A percentile compares a stretch with the other conserved stretches of the same genome.
These are phyloP conservation scores for Nematopogon swammerdamellus DNA, from an alignment of 2,888 invertebrate species.

Conservation along the genomic window DNA sequence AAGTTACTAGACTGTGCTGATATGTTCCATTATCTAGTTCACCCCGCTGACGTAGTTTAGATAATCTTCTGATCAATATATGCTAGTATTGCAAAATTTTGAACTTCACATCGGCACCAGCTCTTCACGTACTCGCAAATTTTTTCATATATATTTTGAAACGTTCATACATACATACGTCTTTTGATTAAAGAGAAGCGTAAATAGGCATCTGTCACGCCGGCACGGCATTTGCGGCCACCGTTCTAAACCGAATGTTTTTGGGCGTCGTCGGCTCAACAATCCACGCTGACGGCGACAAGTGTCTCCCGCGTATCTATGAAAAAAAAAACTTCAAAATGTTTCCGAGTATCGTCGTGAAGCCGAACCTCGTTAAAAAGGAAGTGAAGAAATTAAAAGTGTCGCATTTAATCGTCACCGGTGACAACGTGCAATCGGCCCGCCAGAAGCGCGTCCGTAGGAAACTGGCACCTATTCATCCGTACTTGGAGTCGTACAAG, in stretches of 20 bases:
- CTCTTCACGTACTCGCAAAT: no score
- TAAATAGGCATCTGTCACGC: no score
- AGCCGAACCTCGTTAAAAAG: conserved; percentile 15
- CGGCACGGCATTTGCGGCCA: no score
- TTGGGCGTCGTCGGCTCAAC: no score
- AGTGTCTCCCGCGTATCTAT: no score
- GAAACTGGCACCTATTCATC: conserved; percentile 21
- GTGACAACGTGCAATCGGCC: conserved; percentile 23
- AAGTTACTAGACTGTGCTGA: conserved; percentile 20
- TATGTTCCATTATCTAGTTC: background rate
- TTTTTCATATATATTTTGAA: no score
- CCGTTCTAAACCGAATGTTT: no score
- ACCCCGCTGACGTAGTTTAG: background rate
- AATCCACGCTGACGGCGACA: no score
- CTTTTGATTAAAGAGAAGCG: no score
- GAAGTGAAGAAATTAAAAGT: conserved; percentile 18
- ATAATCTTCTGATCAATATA: background rate
- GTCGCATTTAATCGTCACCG: conserved; percentile 22
- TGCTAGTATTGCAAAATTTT: background rate
- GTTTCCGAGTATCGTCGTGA: conserved; percentile 26
- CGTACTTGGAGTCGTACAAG: conserved; percentile 14
- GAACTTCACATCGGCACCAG: no score
- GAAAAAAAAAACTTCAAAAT: no score
- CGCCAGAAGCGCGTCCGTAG: conserved; percentile 23
- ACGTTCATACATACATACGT: no score